Evolutionary conservation across 2,888 invertebrate genomes (phyloP).

Genomic region (Watsonalla binaria): DNA sequence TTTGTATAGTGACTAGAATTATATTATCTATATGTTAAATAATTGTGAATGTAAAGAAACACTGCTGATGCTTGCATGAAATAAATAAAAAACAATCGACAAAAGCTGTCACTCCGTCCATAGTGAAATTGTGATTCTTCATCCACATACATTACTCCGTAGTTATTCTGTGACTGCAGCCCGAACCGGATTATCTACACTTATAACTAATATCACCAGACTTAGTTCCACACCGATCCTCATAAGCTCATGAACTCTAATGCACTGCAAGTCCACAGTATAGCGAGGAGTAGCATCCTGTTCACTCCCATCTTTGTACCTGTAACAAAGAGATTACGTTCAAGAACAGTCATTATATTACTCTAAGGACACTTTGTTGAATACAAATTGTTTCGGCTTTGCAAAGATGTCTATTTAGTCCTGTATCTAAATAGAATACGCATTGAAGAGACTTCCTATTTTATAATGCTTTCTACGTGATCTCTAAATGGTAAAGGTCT

Average conservation of each 20-base stretch:
- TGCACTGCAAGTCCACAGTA: conserved; percentile 46
- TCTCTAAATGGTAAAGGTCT: too few relatives aligned
- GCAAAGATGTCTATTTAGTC: not conserved
- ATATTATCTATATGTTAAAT: too few relatives aligned
- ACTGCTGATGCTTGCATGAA: too few relatives aligned
- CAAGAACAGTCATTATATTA: not conserved
- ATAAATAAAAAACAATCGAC: too few relatives aligned
- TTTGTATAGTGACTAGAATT: too few relatives aligned
- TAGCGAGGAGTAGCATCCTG: conserved; percentile 33
- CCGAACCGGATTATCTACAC: conserved; percentile 49
- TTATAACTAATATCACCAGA: conserved; percentile 69
- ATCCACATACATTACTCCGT: conserved; percentile 13
- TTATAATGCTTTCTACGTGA: not conserved
- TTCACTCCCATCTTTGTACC: conserved; percentile 41
- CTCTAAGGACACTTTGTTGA: not conserved
- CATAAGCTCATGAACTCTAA: conserved; percentile 67
- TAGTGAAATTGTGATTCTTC: not conserved
- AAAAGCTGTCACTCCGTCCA: not conserved
- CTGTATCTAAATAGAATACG: not conserved
- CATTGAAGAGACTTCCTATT: not conserved
- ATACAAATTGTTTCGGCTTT: not conserved
- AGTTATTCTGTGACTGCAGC: conserved; percentile 29
- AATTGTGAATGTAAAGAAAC: too few relatives aligned
- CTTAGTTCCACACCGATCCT: conserved; percentile 49
- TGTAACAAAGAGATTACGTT: conserved; percentile 38